Evolutionary conservation across 2,888 invertebrate species (phyloP), one percentile per base, ranked within the genome.

Genomic region (Netelia inedita): DNA sequence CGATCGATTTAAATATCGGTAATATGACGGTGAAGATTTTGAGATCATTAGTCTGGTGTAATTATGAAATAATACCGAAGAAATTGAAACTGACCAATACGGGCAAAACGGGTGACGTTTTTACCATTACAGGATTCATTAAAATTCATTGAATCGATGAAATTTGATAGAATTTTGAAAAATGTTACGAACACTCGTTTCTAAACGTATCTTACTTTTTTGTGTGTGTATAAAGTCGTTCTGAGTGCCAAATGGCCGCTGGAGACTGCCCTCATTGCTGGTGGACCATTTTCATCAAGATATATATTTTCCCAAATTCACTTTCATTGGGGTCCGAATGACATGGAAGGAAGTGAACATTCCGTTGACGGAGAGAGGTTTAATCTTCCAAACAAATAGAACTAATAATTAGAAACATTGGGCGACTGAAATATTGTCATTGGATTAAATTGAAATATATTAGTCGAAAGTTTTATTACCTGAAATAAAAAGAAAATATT

Each of bases 291-390:
- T 61, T 79, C 93, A 3, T 95, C 95, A 9, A 95, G 95, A 82
- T 96, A 96, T 87, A 93, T 95, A 0, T 94, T 96, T 72, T 95
- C 96, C 0, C 96, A 96, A 91, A 93, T 96, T 53, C 96, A 96
- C 91, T 96, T 96, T 89, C 96, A 96, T 90, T 96, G 96, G 96
- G 96, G 96, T 0, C 89, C 93, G 0, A 94, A 95, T 83, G 94
- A 95, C 91, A 94, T 95, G 93, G 94, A 95, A 85, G 96, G 96
- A 1, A 96, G 96, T 82, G 96, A 96, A 57, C 96, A 97, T 88
- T 94, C 95, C 0, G 93, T 96, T 0, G 96, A 96, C 85, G 94
- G 94, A 23, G 89, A 89, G 55, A 93, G 93, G 91, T 93, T 83
- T 87, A n/a, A 46, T 53, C 11, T 71, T 74, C 57, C 16, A 50